Evolutionary conservation across 2,113 vertebrate species (phyloP).

Genomic region (Mus spicilegus): DNA sequence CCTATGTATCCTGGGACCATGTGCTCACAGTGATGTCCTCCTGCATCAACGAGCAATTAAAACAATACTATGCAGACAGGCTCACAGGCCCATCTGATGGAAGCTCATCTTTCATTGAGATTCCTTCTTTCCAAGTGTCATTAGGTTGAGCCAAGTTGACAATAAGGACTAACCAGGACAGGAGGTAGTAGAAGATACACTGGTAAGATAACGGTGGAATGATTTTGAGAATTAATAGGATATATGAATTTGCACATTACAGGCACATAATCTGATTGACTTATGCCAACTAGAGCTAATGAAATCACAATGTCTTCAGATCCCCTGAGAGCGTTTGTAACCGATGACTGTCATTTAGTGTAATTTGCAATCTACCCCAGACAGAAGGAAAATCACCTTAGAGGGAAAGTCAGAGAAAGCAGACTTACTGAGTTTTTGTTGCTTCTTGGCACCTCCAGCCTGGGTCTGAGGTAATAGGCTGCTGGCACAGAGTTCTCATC

Average conservation of each 20-base stretch:
- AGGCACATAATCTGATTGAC: not conserved
- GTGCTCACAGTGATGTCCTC: not conserved
- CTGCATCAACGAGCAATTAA: not conserved
- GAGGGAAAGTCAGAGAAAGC: not conserved
- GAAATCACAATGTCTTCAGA: slow-evolving; percentile 11
- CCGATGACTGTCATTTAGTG: not conserved
- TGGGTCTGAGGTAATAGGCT: slow-evolving; percentile 98
- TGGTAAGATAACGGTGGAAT: not conserved
- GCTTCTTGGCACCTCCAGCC: slow-evolving; percentile 94
- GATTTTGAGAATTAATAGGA: not conserved
- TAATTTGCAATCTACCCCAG: not conserved
- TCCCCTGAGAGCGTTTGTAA: not conserved
- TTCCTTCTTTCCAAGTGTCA: not conserved
- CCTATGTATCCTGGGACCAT: too few species aligned
- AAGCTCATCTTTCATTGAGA: not conserved
- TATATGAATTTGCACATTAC: not conserved
- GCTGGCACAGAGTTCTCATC: slow-evolving; percentile 98
- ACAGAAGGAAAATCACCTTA: slow-evolving; percentile 30
- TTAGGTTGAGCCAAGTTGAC: not conserved
- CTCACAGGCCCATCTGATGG: not conserved
- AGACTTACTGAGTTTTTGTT: slow-evolving; percentile 91
- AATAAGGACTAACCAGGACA: too few species aligned
- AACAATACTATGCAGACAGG: not conserved
- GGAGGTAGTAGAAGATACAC: not conserved
- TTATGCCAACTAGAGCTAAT: not conserved